These are phyloP conservation scores for Metridium senile DNA, from an alignment of 92 coral and sea anemone genomes.

Conservation along the genomic window DNA sequence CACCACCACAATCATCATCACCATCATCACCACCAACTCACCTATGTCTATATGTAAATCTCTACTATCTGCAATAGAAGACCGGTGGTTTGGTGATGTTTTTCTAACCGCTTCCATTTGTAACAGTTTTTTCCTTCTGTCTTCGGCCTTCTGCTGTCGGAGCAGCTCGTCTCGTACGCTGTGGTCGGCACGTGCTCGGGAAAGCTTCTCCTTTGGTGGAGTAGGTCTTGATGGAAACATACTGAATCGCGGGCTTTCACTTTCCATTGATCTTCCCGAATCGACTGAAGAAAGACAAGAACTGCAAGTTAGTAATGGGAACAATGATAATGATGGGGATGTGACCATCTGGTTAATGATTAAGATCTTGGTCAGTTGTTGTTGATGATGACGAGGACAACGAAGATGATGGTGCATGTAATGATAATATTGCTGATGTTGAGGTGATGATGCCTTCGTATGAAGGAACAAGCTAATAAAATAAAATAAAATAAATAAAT, in stretches of 20 bases:
- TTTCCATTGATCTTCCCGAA: slow-evolving; percentile 12
- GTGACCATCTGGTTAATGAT: no score
- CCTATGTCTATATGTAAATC: neutral
- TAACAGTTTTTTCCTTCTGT: slow-evolving; percentile 69
- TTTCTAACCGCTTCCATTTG: slow-evolving; percentile 17
- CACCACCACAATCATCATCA: neutral
- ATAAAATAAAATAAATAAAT: neutral
- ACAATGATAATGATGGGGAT: no score
- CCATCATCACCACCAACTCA: neutral
- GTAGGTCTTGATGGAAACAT: slow-evolving; percentile 53
- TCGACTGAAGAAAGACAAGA: slow-evolving; percentile 35
- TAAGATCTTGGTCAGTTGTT: no score
- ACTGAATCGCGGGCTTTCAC: slow-evolving; percentile 30
- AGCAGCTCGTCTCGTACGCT: slow-evolving; percentile 78
- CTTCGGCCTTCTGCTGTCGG: slow-evolving; percentile 91
- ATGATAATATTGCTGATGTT: no score
- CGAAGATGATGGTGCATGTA: no score
- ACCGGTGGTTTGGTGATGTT: neutral
- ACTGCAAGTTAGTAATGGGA: no score
- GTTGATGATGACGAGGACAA: no score
- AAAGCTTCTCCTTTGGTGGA: slow-evolving; percentile 47
- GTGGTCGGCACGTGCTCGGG: slow-evolving; percentile 81
- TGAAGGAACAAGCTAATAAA: no score
- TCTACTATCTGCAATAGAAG: neutral
- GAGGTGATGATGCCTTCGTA: no score